phyloP scores from a whole-genome alignment of 2,113 vertebrate genomes.

The Thomomys bottae region DNA sequence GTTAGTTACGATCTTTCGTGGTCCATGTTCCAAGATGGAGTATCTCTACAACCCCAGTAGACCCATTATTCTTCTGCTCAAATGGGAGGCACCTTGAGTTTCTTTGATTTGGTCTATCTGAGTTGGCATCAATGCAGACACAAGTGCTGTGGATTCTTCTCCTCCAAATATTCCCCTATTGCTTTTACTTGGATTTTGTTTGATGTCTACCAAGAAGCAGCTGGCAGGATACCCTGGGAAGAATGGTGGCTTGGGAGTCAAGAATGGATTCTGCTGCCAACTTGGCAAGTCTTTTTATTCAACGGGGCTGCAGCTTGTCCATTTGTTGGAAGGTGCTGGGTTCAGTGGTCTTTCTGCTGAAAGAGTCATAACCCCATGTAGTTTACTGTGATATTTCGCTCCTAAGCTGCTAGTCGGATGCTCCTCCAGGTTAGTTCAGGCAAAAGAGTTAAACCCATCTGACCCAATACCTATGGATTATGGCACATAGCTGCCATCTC shows the following conservation, averaged over 20 bases:
- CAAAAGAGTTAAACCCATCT: too few relatives aligned
- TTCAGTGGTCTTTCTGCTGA: neutral
- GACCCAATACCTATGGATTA: too few relatives aligned
- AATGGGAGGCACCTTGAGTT: neutral
- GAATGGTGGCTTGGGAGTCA: neutral
- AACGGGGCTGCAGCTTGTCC: neutral
- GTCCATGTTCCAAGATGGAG: slow-evolving; percentile 1
- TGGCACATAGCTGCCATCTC: too few relatives aligned
- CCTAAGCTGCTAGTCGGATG: too few relatives aligned
- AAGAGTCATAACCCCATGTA: neutral
- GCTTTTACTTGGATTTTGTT: slow-evolving; percentile 23
- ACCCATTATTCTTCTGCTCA: neutral
- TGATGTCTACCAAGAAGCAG: neutral
- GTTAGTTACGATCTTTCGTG: neutral
- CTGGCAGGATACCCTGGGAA: neutral
- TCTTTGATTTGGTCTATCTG: neutral
- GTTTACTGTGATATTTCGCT: slow-evolving; percentile 8
- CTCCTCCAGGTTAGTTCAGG: too few relatives aligned
- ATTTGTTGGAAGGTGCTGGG: neutral
- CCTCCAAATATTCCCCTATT: slow-evolving; percentile 5
- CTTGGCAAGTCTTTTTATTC: neutral
- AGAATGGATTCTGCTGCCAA: neutral
- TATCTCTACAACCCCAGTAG: slow-evolving; percentile 5
- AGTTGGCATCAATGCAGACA: slow-evolving; percentile 27
- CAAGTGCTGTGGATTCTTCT: neutral